phyloP scores from a whole-genome alignment of 1,140 invertebrate genomes.

The Anoplolepis gracilipes region DNA sequence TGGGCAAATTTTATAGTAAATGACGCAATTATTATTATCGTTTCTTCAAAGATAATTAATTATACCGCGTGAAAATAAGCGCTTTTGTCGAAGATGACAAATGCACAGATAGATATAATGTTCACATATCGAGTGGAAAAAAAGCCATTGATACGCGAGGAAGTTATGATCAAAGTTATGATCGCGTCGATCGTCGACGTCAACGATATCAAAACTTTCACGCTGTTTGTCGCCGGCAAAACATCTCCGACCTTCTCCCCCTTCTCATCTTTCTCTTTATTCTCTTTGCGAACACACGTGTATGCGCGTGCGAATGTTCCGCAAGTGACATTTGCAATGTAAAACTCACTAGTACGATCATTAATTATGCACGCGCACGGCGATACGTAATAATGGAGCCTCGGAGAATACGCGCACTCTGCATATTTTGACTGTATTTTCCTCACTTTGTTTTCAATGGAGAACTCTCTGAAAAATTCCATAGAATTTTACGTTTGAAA shows the following conservation, averaged over 20 bases:
- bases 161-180: background rate
- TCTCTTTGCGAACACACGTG: conserved; percentile 26
- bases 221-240: conserved; percentile 45
- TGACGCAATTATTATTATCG: conserved; percentile 1
- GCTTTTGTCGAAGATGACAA: conserved; percentile 14
- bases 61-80: conserved; percentile 11
- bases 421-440: conserved; percentile 14
- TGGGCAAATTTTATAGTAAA: background rate
- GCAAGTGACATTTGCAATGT: conserved; percentile 75
- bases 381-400: conserved; percentile 75
- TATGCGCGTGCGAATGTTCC: conserved; percentile 48
- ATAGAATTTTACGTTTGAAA: background rate
- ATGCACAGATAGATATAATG: background rate
- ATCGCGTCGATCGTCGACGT: background rate
- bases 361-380: conserved; percentile 77
- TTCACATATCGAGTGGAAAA: background rate
- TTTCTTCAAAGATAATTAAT: background rate
- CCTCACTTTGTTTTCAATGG: background rate
- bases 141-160: conserved; percentile 15
- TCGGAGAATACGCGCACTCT: conserved; percentile 17
- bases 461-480: background rate
- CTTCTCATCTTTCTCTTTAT: background rate
- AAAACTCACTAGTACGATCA: conserved; percentile 71
- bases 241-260: background rate
- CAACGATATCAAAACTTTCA: conserved; percentile 51